phyloP scores from a whole-genome alignment of 53 echinoderm and acorn worm genomes.

The Apostichopus leukothele region DNA sequence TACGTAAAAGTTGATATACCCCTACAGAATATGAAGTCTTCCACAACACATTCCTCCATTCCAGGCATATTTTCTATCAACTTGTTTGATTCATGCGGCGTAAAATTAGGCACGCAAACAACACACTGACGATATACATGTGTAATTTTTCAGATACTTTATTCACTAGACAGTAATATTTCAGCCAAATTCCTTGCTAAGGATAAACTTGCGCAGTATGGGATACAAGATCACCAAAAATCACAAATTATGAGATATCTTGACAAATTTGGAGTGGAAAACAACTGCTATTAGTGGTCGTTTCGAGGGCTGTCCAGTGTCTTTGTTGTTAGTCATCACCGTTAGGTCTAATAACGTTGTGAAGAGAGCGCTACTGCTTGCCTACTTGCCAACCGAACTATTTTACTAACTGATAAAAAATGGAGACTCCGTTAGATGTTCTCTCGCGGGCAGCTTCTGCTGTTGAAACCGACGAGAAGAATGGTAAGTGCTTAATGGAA shows the following conservation, averaged over 20 bases:
- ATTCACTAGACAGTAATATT: not conserved
- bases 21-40: constrained; percentile 45
- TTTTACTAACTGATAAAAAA: constrained; percentile 36
- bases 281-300: constrained; percentile 1
- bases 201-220: not conserved
- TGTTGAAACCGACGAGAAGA: constrained; percentile 73
- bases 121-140: constrained; percentile 17
- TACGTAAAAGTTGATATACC: not conserved
- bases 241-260: not conserved
- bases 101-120: constrained; percentile 48
- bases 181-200: not conserved
- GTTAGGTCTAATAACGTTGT: not conserved
- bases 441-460: constrained; percentile 87
- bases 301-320: not conserved
- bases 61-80: constrained; percentile 96
- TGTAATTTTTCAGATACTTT: constrained; percentile 15
- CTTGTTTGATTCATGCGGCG: constrained; percentile 96
- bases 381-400: constrained; percentile 38
- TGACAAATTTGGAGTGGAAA: not conserved
- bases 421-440: constrained; percentile 89
- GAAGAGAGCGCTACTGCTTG: not conserved
- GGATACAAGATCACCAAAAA: not conserved
- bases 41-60: constrained; percentile 91
- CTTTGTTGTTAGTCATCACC: not conserved
- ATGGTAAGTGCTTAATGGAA: constrained; percentile 53